A percentile compares a stretch with the other conserved stretches of the same genome.
Conservation (phyloP, 92 coral and sea anemone species). For the Isaurus tuberculatus region DNA sequence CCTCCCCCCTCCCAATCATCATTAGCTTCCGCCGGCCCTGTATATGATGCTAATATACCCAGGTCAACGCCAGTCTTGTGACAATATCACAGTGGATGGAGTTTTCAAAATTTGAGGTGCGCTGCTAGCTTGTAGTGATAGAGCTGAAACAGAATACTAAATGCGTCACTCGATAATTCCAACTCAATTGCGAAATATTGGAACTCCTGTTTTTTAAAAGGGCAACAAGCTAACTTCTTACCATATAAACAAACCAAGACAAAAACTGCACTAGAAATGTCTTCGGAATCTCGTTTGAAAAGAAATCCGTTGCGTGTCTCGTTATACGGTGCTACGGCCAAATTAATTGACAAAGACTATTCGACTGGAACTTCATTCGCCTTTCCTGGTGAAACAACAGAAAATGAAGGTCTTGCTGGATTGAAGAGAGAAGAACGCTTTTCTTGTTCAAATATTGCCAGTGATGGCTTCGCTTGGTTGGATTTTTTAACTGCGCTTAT, state of each 20-base stretch:
- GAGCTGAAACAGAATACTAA: slow-evolving; percentile 29
- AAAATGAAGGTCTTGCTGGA: not conserved
- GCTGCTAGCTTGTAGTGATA: not conserved
- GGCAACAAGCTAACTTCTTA: not conserved
- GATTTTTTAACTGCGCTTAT: slow-evolving; percentile 25
- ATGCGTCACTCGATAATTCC: not conserved
- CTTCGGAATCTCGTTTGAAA: not conserved
- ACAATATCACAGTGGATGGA: not conserved
- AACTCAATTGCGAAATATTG: not conserved
- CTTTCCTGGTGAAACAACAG: slow-evolving; percentile 19
- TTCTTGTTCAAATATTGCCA: slow-evolving; percentile 15
- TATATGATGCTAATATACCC: too few species aligned
- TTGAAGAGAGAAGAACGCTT: not conserved
- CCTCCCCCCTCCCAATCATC: too few species aligned
- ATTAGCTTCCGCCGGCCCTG: too few species aligned
- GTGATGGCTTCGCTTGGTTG: slow-evolving; percentile 25
- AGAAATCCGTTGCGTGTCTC: slow-evolving; percentile 41
- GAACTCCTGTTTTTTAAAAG: not conserved
- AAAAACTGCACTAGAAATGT: not conserved
- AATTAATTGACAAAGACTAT: slow-evolving; percentile 27
- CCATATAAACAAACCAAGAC: not conserved
- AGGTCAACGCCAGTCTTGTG: not conserved
- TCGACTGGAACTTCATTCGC: slow-evolving; percentile 38
- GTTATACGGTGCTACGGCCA: slow-evolving; percentile 38
- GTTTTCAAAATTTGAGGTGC: not conserved